These are phyloP conservation scores for Leptopilina clavipes DNA, from an alignment of 1,140 invertebrate species.

Conservation along the genomic window DNA sequence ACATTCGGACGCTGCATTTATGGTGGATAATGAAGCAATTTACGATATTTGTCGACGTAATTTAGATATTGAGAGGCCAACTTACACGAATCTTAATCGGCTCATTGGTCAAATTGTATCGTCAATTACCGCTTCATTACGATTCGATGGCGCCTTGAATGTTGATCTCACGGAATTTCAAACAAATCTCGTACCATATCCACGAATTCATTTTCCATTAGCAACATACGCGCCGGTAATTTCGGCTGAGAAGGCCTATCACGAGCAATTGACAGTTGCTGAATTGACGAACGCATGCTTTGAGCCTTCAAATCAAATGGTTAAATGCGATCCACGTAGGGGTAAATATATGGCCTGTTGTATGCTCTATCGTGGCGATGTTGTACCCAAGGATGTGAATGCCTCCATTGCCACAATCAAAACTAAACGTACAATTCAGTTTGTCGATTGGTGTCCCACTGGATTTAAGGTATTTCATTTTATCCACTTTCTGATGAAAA, in stretches of 20 bases:
- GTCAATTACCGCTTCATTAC: conserved; percentile 78
- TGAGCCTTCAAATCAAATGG: conserved; percentile 82
- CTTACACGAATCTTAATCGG: conserved; percentile 81
- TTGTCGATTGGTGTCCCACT: conserved; percentile 89
- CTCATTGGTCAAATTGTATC: conserved; percentile 80
- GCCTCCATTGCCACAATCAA: conserved; percentile 88
- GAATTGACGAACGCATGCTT: conserved; percentile 84
- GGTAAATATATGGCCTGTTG: conserved; percentile 92
- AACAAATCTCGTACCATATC: conserved; percentile 79
- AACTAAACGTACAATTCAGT: conserved; percentile 88
- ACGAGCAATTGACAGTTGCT: conserved; percentile 77
- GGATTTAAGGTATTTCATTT: conserved; percentile 78
- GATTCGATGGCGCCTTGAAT: conserved; percentile 61
- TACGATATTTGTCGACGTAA: conserved; percentile 83
- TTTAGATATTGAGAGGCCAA: conserved; percentile 78
- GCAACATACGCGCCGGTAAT: conserved; percentile 80
- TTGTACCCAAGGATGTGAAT: conserved; percentile 88
- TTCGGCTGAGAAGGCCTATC: conserved; percentile 76
- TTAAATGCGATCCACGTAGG: conserved; percentile 87
- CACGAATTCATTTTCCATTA: conserved; percentile 79
- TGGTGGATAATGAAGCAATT: conserved; percentile 84
- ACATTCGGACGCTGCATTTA: conserved; percentile 81
- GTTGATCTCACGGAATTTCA: conserved; percentile 78
- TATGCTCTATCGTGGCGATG: conserved; percentile 82
- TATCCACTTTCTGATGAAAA: no score